Percentiles rank a stretch among this genome's conserved stretches.
These are phyloP conservation scores for Oncorhynchus kisutch DNA, from an alignment of 2,113 vertebrate genomes.

Conservation along the genomic window DNA sequence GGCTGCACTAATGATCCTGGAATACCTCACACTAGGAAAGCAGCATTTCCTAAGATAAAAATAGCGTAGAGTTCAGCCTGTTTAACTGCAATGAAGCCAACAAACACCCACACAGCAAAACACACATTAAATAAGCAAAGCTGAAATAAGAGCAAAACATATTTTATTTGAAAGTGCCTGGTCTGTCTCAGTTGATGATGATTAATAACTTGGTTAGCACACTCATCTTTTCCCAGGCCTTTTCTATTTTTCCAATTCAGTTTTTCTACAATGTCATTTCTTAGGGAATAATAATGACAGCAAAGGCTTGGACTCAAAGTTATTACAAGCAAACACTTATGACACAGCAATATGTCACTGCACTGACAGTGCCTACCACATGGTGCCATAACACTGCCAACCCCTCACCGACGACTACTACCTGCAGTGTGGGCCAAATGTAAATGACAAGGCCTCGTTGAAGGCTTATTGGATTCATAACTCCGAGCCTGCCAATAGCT, in stretches of 20 bases:
- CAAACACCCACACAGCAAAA: neutral
- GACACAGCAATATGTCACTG: conserved; percentile 32
- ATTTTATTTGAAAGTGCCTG: neutral
- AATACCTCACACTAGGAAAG: conserved; percentile 43
- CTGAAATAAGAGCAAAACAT: neutral
- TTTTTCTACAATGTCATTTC: conserved; percentile 7
- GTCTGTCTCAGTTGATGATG: conserved; percentile 6
- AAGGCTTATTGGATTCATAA: conserved; percentile 61
- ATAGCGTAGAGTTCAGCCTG: neutral
- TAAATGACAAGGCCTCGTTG: conserved; percentile 56
- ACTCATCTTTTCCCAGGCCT: neutral
- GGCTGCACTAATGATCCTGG: conserved; percentile 38
- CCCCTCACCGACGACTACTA: conserved; percentile 20
- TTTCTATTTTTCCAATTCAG: neutral
- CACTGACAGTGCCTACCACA: conserved; percentile 27
- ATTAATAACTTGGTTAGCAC: conserved; percentile 38
- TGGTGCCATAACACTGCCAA: conserved; percentile 24
- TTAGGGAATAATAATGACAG: conserved; percentile 24
- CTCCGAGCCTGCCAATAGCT: conserved; percentile 62
- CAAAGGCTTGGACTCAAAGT: conserved; percentile 22
- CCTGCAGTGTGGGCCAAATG: conserved; percentile 48
- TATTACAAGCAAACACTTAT: conserved; percentile 21
- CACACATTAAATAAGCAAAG: neutral
- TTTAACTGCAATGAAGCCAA: neutral
- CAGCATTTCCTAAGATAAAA: conserved; percentile 3